Evolutionary conservation across 1,140 invertebrate genomes (phyloP), one percentile per base, ranked within the genome.

Genomic region (Monochamus saltuarius): DNA sequence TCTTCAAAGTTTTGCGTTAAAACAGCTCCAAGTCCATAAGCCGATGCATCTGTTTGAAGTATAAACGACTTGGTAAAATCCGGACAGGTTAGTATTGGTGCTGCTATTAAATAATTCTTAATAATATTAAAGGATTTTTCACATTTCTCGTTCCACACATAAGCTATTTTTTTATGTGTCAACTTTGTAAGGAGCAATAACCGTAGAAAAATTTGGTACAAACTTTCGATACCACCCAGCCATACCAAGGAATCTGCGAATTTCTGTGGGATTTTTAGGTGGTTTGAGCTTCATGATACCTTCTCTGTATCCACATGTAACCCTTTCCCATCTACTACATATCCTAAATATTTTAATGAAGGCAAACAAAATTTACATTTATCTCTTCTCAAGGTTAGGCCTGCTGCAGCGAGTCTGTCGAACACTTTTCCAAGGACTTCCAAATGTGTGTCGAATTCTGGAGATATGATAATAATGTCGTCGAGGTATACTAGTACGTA

Each of bases 141-240:
- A 37, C 50, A 36, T 1, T 38, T 11, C 0, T 60, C 37, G 4
- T 35, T 22, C 38, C 34, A 29, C 49, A n/a, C 19, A n/a, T 49
- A 57, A 1, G 47, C 19, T 36, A 46, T 10, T 0, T 46, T 52
- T 22, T 62, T 62, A 13, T 57, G 47, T 7, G 40, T 59, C 1
- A 81, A 59, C 35, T 64, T 17, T 57, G 74, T 67, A 2, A 82
- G 55, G 77, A 1, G 61, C 70, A 7, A 72, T 68, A 1, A 77
- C 11, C 7, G 63, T 60, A 4, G 73, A 62, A 36, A 80, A 71
- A 39, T 78, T 64, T 22, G 67, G 68, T 7, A 80, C 72, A 40
- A 79, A 78, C 2, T 72, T 43, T 16, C 75, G 57, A 55, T 80
- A 80, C 65, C 74, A 81, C 0, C 59, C 62, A 0, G 62, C 53